These are phyloP conservation scores for Terebella lapidaria DNA, from an alignment of 2,888 invertebrate species.

Conservation along the genomic window DNA sequence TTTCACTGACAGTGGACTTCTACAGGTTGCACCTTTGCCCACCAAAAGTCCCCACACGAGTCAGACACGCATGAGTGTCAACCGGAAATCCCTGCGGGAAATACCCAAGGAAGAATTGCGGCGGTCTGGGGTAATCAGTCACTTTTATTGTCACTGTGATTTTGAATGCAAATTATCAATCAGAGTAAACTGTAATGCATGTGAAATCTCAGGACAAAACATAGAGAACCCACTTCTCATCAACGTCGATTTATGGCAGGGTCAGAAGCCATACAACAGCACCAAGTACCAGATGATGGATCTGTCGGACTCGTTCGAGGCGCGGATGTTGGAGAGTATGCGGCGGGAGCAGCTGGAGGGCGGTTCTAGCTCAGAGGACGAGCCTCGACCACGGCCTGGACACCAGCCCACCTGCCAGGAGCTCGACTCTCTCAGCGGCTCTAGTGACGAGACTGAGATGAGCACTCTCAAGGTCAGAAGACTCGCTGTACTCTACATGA, in stretches of 20 bases:
- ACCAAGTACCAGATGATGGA: constrained; percentile 41
- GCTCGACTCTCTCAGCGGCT: background rate
- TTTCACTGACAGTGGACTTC: background rate
- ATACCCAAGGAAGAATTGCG: constrained; percentile 35
- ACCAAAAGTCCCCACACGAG: constrained; percentile 11
- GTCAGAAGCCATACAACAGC: constrained; percentile 36
- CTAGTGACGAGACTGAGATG: constrained; percentile 1
- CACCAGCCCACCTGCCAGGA: background rate
- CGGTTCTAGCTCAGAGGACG: constrained; percentile 16
- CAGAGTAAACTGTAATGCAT: too few relatives aligned
- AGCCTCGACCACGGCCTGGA: background rate
- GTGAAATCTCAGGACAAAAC: too few relatives aligned
- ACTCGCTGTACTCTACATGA: too few relatives aligned
- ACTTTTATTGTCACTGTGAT: too few relatives aligned
- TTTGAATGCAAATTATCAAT: too few relatives aligned
- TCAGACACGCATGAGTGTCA: constrained; percentile 26
- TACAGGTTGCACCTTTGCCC: background rate
- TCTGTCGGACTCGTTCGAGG: constrained; percentile 45
- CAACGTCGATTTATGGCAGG: constrained; percentile 6
- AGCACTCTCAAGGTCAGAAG: background rate
- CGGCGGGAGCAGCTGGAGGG: constrained; percentile 36
- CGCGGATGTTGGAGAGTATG: constrained; percentile 43
- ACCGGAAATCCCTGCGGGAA: constrained; percentile 40
- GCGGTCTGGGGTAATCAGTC: constrained; percentile 26
- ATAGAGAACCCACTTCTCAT: too few relatives aligned